Conservation (phyloP, 1,140 invertebrate species). For the Sweltsa coloradensis region DNA sequence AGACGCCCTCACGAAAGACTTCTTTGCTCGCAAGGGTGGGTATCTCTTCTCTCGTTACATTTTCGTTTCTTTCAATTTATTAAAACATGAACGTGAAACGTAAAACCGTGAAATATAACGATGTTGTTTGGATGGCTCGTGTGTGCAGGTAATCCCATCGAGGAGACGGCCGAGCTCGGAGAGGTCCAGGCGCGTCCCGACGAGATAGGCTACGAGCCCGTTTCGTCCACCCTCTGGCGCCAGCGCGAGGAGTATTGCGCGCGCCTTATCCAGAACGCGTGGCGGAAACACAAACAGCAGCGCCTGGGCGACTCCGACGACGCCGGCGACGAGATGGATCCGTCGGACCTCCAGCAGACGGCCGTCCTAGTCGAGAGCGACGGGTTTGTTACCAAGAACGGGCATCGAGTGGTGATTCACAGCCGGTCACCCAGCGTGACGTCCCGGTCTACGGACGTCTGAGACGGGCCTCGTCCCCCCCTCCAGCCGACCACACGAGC, state of each 20-base stretch:
- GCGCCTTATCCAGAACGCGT: slow-evolving; percentile 86
- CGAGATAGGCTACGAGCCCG: slow-evolving; percentile 78
- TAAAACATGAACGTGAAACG: no score
- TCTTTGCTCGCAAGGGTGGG: slow-evolving; percentile 93
- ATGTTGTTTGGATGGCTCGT: no score
- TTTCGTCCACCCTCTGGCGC: slow-evolving; percentile 85
- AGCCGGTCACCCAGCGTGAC: slow-evolving; percentile 69
- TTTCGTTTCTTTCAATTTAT: no score
- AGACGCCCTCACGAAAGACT: slow-evolving; percentile 90
- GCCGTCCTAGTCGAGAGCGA: slow-evolving; percentile 72
- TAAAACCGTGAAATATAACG: no score
- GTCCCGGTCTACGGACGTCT: slow-evolving; percentile 67
- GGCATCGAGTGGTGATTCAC: slow-evolving; percentile 79
- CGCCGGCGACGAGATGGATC: slow-evolving; percentile 20
- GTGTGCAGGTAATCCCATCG: slow-evolving; percentile 62
- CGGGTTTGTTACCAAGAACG: slow-evolving; percentile 67
- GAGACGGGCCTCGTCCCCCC: slow-evolving; percentile 49
- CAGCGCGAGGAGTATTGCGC: slow-evolving; percentile 94
- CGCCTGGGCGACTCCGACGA: slow-evolving; percentile 31
- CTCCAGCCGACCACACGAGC: slow-evolving; percentile 17
- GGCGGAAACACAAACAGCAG: slow-evolving; percentile 71
- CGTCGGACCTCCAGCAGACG: slow-evolving; percentile 41
- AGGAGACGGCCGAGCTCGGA: slow-evolving; percentile 70
- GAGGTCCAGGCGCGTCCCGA: slow-evolving; percentile 61
- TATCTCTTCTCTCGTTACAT: no score